phyloP scores from a whole-genome alignment of 2,113 vertebrate species.

The Lontra canadensis region DNA sequence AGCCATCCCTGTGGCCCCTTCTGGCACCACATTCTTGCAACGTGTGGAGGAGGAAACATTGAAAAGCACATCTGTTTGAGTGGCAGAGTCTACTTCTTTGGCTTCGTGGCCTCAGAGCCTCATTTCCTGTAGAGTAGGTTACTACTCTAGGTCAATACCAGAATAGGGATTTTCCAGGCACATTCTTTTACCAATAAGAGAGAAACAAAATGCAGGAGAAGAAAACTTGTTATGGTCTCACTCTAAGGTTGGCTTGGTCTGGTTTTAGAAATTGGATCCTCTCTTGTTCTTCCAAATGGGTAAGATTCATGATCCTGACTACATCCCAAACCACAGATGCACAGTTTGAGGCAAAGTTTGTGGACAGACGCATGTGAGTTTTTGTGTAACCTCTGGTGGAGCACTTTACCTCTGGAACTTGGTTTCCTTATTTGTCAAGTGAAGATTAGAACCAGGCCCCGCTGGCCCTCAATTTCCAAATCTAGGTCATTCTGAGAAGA shows the following conservation, averaged over 20 bases:
- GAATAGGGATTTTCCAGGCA: background rate
- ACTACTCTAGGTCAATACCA: background rate
- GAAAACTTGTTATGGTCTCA: background rate
- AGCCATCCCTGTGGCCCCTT: background rate
- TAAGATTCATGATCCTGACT: background rate
- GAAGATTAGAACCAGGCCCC: background rate
- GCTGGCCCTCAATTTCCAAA: background rate
- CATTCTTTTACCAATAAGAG: background rate
- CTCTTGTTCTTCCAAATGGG: background rate
- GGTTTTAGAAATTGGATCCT: background rate
- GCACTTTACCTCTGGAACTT: background rate
- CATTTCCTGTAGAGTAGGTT: background rate
- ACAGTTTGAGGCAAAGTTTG: background rate
- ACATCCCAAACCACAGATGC: background rate
- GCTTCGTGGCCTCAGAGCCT: background rate
- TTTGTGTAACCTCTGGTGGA: background rate
- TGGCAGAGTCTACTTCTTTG: background rate
- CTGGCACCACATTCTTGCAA: background rate
- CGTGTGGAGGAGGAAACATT: background rate
- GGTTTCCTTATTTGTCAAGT: background rate
- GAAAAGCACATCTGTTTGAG: background rate
- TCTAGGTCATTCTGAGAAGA: slow-evolving; percentile 49
- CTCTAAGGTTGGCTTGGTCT: background rate
- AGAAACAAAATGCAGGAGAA: background rate
- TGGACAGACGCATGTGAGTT: background rate